Evolutionary conservation across 1,140 invertebrate genomes (phyloP).

Genomic region (Vanessa atalanta): DNA sequence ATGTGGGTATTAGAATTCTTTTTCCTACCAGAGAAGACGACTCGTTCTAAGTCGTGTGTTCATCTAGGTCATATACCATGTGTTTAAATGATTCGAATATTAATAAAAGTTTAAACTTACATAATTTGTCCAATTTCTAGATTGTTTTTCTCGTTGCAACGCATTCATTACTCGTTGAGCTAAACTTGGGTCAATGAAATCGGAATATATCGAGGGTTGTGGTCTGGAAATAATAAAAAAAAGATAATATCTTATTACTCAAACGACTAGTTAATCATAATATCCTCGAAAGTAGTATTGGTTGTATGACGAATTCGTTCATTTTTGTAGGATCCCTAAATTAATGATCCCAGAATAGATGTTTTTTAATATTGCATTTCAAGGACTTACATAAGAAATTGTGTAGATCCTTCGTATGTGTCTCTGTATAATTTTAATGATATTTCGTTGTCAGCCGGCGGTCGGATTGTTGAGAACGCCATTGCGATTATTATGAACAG

Average conservation of each 20-base stretch:
- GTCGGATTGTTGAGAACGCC: slow-evolving; percentile 84
- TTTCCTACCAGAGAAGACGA: too few species aligned
- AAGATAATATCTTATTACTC: slow-evolving; percentile 33
- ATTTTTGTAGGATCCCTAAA: too few species aligned
- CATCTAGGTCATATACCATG: too few species aligned
- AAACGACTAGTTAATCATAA: too few species aligned
- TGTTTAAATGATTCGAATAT: not conserved
- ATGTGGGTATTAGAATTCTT: too few species aligned
- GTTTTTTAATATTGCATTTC: too few species aligned
- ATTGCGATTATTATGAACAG: slow-evolving; percentile 84
- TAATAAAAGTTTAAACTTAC: slow-evolving; percentile 39
- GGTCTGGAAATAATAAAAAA: slow-evolving; percentile 41
- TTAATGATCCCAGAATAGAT: too few species aligned
- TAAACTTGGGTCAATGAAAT: slow-evolving; percentile 43
- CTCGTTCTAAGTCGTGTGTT: too few species aligned
- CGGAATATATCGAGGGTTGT: slow-evolving; percentile 44
- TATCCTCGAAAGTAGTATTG: too few species aligned
- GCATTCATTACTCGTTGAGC: slow-evolving; percentile 48
- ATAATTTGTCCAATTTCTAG: slow-evolving; percentile 53
- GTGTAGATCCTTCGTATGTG: slow-evolving; percentile 80
- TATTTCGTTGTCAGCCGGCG: slow-evolving; percentile 83
- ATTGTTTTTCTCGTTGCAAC: slow-evolving; percentile 37
- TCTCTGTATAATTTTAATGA: slow-evolving; percentile 77
- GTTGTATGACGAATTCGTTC: too few species aligned
- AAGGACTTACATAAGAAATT: slow-evolving; percentile 77